Conservation (phyloP, 2,113 vertebrate species). For the Erinaceus europaeus region DNA sequence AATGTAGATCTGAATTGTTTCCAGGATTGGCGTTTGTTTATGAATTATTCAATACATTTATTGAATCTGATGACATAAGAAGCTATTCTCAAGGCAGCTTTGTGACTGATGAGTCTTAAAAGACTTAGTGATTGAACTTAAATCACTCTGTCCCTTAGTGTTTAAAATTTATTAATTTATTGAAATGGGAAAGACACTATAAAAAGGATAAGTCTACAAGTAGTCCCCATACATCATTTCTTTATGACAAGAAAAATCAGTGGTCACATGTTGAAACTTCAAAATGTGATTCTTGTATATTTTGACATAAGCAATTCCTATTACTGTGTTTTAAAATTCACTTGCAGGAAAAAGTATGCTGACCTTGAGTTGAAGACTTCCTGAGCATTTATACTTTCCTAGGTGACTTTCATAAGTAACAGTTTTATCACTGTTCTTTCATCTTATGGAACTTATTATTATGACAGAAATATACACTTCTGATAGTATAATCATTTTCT, state of each 20-base stretch:
- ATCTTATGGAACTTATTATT: not conserved
- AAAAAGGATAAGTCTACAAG: not conserved
- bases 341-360: not conserved
- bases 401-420: not conserved
- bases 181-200: not conserved
- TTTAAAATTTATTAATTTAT: not conserved
- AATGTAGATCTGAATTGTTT: not conserved
- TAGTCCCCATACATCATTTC: not conserved
- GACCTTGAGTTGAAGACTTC: not conserved
- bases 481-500: not conserved
- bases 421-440: not conserved
- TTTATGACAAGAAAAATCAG: constrained; percentile 1
- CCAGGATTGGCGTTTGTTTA: not conserved
- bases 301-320: not conserved
- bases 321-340: not conserved
- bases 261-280: not conserved
- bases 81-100: not conserved
- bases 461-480: not conserved
- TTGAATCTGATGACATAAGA: not conserved
- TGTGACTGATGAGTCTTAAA: not conserved
- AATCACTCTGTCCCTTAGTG: not conserved
- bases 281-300: not conserved
- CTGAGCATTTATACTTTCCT: not conserved
- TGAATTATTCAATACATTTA: not conserved
- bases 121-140: not conserved